Base-by-base conservation (phyloP, 2,888 invertebrate genomes). In the Perizoma affinitatum region DNA sequence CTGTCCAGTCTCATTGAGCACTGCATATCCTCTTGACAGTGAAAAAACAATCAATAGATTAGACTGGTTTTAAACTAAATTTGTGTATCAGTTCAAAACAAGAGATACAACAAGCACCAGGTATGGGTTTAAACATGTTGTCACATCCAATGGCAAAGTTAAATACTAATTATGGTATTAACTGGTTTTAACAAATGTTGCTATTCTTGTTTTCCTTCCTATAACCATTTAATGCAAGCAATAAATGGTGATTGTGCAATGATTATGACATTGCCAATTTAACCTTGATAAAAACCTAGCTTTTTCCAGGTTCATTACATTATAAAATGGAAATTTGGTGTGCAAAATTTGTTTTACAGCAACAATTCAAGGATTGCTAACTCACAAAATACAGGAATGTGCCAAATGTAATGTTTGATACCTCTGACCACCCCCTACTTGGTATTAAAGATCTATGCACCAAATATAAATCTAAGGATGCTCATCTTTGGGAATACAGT, bases 21-120 rank as follows among this genome's bases (percentile, higher is more conserved):
- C 90, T 90, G 89, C 91, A 90, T 91, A 82, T 87, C 87, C 83
- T 87, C 90, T 90, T 90, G 83, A 85, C 70, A 79, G 76, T 77
- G 75, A 86, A 84, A 87, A 87, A 87, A 84, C 70, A 83, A 74
- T 78, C 58, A 76, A 74, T 72, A 76, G 71, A 77, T 71, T 62
- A 69, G 46, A 68, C 66, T 43, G 1, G 6, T 11, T 42, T 42
- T 4, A 9, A 42, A n/a, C 5, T n/a, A n/a, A 5, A 42, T 42
- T 66, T 64, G 41, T 51, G 33, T 38, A 34, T n/a, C 36, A 48
- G 34, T 48, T 55, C 33, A 50, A 52, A 43, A 52, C 40, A 42
- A 35, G 43, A 40, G 5, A 56, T 46, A 41, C 22, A 34, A 10
- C 8, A 43, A 11, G 22, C 4, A 10, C n/a, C 43, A 34, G 4